Evolutionary conservation across 2,113 vertebrate genomes (phyloP), one percentile per base, ranked within the genome.

Genomic region (Typhlomys cinereus): DNA sequence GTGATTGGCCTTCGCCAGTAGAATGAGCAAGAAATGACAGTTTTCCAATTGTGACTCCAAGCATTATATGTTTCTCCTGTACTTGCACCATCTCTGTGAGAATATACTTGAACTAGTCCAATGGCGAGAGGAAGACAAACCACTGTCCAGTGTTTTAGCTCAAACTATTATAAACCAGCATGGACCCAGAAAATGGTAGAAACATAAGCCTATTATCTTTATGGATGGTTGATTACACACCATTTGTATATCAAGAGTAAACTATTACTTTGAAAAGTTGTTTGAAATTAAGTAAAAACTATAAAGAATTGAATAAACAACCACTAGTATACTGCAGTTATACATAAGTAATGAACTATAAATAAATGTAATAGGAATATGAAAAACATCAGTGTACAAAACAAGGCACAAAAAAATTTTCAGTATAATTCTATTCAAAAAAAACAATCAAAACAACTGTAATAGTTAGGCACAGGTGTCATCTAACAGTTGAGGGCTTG

Each of bases 391-490:
- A 61, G 48, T 8, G 25, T 52, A 76, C 85, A 93, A 1, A 81
- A 3, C 27, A 82, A 70, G 39, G 15, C 36, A 89, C 5, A 21
- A 8, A 29, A 46, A 75, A 74, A 81, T 67, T 87, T 7, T 57
- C 41, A 34, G 4, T 69, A 14, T 61, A 8, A 92, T 73, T 52
- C 20, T 46, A 52, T 61, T 67, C n/a, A 92, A 62, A 62, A 66
- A n/a, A 88, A 67, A 66, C 1, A 80, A n/a, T n/a, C 20, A 86
- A 86, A 89, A 61, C n/a, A n/a, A n/a, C n/a, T n/a, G n/a, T n/a
- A n/a, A n/a, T n/a, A n/a, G n/a, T n/a, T n/a, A n/a, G n/a, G n/a
- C n/a, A n/a, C n/a, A n/a, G n/a, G n/a, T n/a, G n/a, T n/a, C n/a
- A n/a, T n/a, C n/a, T n/a, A n/a, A n/a, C n/a, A n/a, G n/a, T n/a